Base-by-base conservation (phyloP, 2,888 invertebrate species). In the Scaeva pyrastri region DNA sequence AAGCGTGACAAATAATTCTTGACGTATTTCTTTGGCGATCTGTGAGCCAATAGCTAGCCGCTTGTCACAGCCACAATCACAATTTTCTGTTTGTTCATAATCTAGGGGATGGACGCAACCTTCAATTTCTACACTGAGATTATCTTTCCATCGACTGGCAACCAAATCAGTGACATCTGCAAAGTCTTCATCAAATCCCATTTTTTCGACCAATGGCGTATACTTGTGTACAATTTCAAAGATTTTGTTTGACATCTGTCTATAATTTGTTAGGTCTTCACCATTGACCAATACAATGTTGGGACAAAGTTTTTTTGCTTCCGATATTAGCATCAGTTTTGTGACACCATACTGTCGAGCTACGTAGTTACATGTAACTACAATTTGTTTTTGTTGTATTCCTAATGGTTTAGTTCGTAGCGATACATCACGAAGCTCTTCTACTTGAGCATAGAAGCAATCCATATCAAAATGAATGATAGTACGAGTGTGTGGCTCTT, bases 361-460 rank as follows among this genome's bases (percentile, higher is more conserved):
- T 86, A 95, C 93, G 91, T 97, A 97, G 92, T 97, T 97, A 90
- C 96, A 96, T 10, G 97, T 97, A 56, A 97, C 97, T 10, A 97
- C 95, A 79, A 96, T 94, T 91, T 95, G 96, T 91, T 97, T 97
- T 92, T 97, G 97, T 91, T 97, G 96, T 45, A 97, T 94, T 71
- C 97, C 97, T 87, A 97, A 92, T 36, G 97, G 96, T 89, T 95
- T 94, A 72, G 93, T 93, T 86, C 94, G 93, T 72, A 96, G 92
- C 89, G 94, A 93, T 3, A 96, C 96, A 91, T 96, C 94, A 88
- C 94, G 94, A 77, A 96, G 91, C 94, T 96, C 96, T 93, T 97
- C 97, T 88, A 97, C 96, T 94, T 97, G 97, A 82, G 97, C 97
- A 93, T 97, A 97, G 93, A 96, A 97, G 91, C 96, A 97, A 91